These are phyloP conservation scores for Acipenser ruthenus DNA, from an alignment of 2,797 vertebrate species.

Conservation along the genomic window DNA sequence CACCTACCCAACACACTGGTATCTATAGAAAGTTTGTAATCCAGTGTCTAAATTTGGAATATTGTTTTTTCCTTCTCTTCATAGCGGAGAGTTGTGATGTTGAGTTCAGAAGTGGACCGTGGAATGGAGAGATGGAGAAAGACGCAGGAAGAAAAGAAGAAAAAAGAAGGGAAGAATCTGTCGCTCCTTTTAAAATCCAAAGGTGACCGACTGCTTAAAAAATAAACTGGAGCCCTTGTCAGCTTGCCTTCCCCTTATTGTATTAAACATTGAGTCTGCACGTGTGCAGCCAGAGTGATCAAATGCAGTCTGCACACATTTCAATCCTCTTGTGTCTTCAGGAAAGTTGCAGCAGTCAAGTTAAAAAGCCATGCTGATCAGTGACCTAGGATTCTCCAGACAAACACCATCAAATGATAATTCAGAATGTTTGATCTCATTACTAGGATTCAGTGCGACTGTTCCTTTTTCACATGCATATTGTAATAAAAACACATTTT, in stretches of 20 bases:
- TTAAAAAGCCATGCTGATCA: not conserved
- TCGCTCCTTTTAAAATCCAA: slow-evolving; percentile 60
- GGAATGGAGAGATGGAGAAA: slow-evolving; percentile 47
- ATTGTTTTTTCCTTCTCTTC: not conserved
- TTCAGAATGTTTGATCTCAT: too few relatives aligned
- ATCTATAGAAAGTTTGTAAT: too few relatives aligned
- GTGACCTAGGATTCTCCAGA: too few relatives aligned
- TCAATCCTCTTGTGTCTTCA: not conserved
- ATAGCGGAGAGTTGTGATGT: slow-evolving; percentile 58
- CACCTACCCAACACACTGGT: too few relatives aligned
- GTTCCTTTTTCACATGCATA: too few relatives aligned
- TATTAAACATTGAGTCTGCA: not conserved
- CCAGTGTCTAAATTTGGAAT: not conserved
- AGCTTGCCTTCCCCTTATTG: not conserved
- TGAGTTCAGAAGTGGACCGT: slow-evolving; percentile 52
- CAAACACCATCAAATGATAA: too few relatives aligned
- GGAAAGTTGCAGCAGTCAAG: not conserved
- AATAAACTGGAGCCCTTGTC: slow-evolving; percentile 25
- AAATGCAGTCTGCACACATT: not conserved
- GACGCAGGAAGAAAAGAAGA: slow-evolving; percentile 32
- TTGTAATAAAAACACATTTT: too few relatives aligned
- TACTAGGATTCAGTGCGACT: too few relatives aligned
- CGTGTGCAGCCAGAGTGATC: not conserved
- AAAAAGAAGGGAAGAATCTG: slow-evolving; percentile 35
- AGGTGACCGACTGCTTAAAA: slow-evolving; percentile 47